Evolutionary conservation across 2,797 vertebrate genomes (phyloP).

Genomic region (Gymnothorax reevesii): DNA sequence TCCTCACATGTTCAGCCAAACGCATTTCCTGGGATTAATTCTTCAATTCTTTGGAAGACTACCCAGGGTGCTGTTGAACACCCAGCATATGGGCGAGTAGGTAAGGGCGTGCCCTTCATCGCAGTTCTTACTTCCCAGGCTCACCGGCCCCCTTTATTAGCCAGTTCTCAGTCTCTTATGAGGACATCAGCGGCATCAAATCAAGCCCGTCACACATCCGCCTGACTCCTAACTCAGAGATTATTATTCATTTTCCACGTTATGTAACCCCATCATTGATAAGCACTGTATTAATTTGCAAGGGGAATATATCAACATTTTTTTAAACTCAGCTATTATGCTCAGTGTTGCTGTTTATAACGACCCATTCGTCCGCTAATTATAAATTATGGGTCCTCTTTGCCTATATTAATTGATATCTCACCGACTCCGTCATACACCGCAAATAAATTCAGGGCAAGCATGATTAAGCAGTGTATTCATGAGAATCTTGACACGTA

Average conservation of each 20-base stretch:
- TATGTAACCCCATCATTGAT: conserved; percentile 86
- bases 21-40: neutral
- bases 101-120: neutral
- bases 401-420: conserved; percentile 94
- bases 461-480: conserved; percentile 73
- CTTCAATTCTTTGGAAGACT: neutral
- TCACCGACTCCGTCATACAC: conserved; percentile 82
- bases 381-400: conserved; percentile 96
- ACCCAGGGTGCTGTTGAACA: neutral
- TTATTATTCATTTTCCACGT: conserved; percentile 97
- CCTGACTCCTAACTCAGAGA: conserved; percentile 90
- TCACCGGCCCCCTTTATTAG: neutral
- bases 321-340: conserved; percentile 81
- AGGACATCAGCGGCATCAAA: conserved; percentile 80
- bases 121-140: neutral
- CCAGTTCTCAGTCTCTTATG: conserved; percentile 58
- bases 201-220: conserved; percentile 93
- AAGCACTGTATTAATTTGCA: conserved; percentile 87
- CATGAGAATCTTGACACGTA: conserved; percentile 51
- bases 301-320: conserved; percentile 80
- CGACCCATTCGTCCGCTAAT: conserved; percentile 91
- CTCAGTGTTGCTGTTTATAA: conserved; percentile 79
- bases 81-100: neutral
- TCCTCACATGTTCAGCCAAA: neutral
- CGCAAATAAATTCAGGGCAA: conserved; percentile 84